phyloP scores from a whole-genome alignment of 1,140 invertebrate species.

The Drosophila baimaii region DNA sequence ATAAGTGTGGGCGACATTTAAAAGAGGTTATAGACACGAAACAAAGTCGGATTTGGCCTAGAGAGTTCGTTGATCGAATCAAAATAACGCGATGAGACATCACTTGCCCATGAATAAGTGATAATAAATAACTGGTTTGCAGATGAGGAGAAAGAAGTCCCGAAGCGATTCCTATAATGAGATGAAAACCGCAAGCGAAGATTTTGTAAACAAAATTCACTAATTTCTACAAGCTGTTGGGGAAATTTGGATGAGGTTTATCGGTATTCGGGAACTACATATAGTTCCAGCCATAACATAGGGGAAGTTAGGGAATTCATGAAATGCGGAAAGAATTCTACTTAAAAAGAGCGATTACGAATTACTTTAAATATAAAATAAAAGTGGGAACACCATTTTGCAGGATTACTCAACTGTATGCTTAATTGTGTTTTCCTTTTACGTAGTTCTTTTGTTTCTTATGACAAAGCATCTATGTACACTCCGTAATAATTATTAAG shows the following conservation, averaged over 20 bases:
- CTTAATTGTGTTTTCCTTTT: too few species aligned
- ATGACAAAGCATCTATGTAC: neutral
- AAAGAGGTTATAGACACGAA: constrained; percentile 13
- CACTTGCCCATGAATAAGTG: constrained; percentile 39
- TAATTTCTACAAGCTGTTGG: neutral
- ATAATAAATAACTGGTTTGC: constrained; percentile 22
- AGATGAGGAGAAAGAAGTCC: constrained; percentile 20
- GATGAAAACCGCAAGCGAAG: constrained; percentile 19
- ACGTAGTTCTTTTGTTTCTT: neutral
- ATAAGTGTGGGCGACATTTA: constrained; percentile 52
- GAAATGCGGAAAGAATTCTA: neutral
- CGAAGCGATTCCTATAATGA: constrained; percentile 12
- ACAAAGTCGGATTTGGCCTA: constrained; percentile 43
- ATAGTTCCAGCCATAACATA: neutral
- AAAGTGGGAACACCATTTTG: too few species aligned
- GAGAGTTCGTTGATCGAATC: constrained; percentile 61
- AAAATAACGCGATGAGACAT: constrained; percentile 39
- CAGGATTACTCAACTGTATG: too few species aligned
- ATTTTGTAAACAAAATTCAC: constrained; percentile 11
- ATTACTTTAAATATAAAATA: neutral
- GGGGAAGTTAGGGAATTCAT: neutral
- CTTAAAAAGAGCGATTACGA: neutral
- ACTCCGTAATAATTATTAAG: neutral
- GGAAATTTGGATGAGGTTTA: neutral
- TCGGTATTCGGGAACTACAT: neutral